Base-by-base conservation (phyloP, 2,888 invertebrate genomes). In the Pseudoips prasinana region DNA sequence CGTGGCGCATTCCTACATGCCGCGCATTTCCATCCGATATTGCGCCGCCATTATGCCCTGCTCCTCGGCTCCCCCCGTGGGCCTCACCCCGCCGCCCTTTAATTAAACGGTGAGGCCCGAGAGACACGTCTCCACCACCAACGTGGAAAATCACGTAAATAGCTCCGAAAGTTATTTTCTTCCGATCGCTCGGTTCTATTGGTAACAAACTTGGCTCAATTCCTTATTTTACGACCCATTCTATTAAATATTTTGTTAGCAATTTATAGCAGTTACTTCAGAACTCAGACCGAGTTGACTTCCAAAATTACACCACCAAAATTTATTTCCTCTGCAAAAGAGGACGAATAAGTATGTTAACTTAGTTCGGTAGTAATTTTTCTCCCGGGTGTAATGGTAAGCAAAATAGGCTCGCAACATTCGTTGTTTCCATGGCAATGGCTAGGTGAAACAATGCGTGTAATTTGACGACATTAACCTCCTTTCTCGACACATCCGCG, bases 1-100 rank as follows among this genome's bases (percentile, higher is more conserved):
- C 72, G 79, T 77, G 84, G 83, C 85, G 84, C 85, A 87, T 88
- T 88, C 88, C 88, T 83, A 86, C 87, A 87, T 88, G 85, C 88
- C 88, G 83, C 83, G 84, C 87, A 88, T 87, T 87, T 88, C 86
- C 86, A 87, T 88, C 86, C 86, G 83, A 87, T 88, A 88, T 88
- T 88, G 87, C 87, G 86, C 84, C 83, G 85, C 85, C 84, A 88
- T 88, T 86, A 87, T 87, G 76, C 84, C 85, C 71, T 77, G 78
- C 76, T 79, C 71, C 72, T 74, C 73, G 60, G 48, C 60, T 67
- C 69, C 73, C 68, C 64, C 72, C 60, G 62, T 68, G 65, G 61
- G 56, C 63, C 64, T 73, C 77, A 60, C 71, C 80, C 79, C 72
- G 73, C 72, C 81, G 85, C 79, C 84, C 86, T 88, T 88, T 88